phyloP scores from a whole-genome alignment of 1,140 invertebrate genomes.

The Anastrepha ludens region DNA sequence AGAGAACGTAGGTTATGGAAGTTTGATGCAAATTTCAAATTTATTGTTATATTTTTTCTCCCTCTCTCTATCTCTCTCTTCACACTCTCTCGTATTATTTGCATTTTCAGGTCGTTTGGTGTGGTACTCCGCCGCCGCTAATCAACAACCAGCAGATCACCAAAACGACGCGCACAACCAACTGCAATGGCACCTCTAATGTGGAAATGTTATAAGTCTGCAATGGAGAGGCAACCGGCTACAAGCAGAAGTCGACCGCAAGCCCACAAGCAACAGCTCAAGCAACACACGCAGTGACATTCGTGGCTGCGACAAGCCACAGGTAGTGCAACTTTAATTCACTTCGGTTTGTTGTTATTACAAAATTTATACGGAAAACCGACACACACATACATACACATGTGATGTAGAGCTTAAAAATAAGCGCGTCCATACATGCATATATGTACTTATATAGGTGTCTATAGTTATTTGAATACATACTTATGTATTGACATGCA shows the following conservation, averaged over 20 bases:
- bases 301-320: not conserved
- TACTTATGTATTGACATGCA: no score
- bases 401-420: not conserved
- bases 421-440: not conserved
- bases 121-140: slow-evolving; percentile 68
- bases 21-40: slow-evolving; percentile 16
- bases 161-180: slow-evolving; percentile 71
- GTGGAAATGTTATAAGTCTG: slow-evolving; percentile 71
- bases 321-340: not conserved
- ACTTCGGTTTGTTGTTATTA: not conserved
- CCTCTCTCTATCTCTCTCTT: not conserved
- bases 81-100: not conserved
- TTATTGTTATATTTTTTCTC: not conserved
- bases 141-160: slow-evolving; percentile 69
- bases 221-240: not conserved
- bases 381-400: not conserved
- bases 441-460: no score
- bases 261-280: not conserved
- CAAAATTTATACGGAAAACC: not conserved
- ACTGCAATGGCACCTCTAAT: slow-evolving; percentile 71
- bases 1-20: not conserved
- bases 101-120: slow-evolving; percentile 68
- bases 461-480: no score
- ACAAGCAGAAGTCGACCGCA: not conserved
- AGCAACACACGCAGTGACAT: not conserved